Percentiles rank a stretch among this genome's conserved stretches.
phyloP scores from a whole-genome alignment of 2,888 invertebrate genomes.

The Eupithecia subumbrata region DNA sequence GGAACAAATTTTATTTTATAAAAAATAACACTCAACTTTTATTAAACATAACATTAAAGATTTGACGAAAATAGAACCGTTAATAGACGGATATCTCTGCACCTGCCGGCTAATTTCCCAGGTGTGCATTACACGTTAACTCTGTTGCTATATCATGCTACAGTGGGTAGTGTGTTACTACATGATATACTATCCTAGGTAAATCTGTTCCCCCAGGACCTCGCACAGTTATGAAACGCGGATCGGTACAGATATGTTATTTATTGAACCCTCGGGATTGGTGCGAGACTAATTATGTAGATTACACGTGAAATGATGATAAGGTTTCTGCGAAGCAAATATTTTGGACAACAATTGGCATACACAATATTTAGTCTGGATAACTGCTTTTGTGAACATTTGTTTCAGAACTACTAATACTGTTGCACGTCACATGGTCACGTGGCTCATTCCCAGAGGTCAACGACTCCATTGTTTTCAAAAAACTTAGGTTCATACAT shows the following conservation, averaged over 20 bases:
- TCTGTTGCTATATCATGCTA: slow-evolving; percentile 4
- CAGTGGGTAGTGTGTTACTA: neutral
- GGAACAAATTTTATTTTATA: neutral
- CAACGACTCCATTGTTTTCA: no score
- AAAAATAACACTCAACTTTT: neutral
- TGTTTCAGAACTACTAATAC: neutral
- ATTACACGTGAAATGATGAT: neutral
- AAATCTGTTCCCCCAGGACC: neutral
- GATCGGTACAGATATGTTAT: neutral
- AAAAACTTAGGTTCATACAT: no score
- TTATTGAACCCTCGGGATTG: neutral
- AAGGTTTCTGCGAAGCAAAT: neutral
- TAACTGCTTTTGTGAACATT: neutral
- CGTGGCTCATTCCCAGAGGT: no score
- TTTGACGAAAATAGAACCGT: neutral
- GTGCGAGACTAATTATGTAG: neutral
- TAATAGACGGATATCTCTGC: neutral
- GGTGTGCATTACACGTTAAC: neutral
- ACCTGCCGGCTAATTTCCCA: slow-evolving; percentile 10
- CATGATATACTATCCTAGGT: neutral
- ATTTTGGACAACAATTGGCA: neutral
- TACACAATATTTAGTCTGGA: neutral
- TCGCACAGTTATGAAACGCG: neutral
- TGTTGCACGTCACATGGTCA: neutral
- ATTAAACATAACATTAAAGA: neutral